Conservation (phyloP, 2,113 vertebrate species). For the Speoplatyrhinus poulsoni region DNA sequence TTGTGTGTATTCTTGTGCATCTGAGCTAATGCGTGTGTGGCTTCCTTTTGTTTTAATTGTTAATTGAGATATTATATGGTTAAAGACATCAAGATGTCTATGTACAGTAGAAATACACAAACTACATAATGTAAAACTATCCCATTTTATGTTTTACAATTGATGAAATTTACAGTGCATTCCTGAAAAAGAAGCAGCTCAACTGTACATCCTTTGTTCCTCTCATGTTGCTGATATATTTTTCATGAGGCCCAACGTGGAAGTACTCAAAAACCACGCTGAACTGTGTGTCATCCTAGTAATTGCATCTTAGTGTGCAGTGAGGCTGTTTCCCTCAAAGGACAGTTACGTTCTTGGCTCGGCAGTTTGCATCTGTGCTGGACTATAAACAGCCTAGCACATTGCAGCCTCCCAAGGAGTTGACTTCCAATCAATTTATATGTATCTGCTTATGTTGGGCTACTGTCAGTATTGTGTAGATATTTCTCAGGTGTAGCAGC, state of each 20-base stretch:
- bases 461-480: slow-evolving; percentile 29
- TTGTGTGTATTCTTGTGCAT: no score
- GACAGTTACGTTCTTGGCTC: slow-evolving; percentile 36
- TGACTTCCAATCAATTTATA: slow-evolving; percentile 69
- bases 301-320: not conserved
- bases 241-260: slow-evolving; percentile 1
- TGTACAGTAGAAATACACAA: no score
- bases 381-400: slow-evolving; percentile 54
- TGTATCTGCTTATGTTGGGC: slow-evolving; percentile 63
- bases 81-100: no score
- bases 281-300: slow-evolving; percentile 16
- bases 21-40: no score
- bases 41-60: no score
- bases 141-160: no score
- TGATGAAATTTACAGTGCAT: not conserved
- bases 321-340: slow-evolving; percentile 25
- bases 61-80: no score
- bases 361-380: slow-evolving; percentile 31
- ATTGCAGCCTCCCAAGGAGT: slow-evolving; percentile 42
- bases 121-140: no score
- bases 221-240: slow-evolving; percentile 13
- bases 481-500: slow-evolving; percentile 48
- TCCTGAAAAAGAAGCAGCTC: no score
- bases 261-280: slow-evolving; percentile 4
- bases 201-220: not conserved